phyloP scores from a whole-genome alignment of 2,113 vertebrate species.

The Beaufortia kweichowensis region DNA sequence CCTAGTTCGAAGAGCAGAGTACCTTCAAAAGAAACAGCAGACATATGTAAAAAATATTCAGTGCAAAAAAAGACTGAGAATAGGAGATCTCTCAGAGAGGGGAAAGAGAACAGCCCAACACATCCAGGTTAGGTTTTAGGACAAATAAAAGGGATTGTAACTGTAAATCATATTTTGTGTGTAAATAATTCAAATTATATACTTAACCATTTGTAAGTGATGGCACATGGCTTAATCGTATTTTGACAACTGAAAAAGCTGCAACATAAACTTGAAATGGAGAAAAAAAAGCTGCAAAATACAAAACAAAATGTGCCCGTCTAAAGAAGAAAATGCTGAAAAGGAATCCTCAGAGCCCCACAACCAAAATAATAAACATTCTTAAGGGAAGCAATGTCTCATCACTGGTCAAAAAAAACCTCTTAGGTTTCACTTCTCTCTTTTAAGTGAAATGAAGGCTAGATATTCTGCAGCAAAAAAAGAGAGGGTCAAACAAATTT shows the following conservation, averaged over 20 bases:
- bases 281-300: background rate
- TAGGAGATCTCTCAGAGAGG: constrained; percentile 27
- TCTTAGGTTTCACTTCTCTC: constrained; percentile 18
- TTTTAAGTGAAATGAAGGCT: too few species aligned
- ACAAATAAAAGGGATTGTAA: background rate
- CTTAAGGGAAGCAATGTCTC: background rate
- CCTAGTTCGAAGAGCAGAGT: constrained; percentile 26
- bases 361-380: background rate
- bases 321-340: background rate
- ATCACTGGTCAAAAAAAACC: constrained; percentile 14
- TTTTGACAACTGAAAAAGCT: constrained; percentile 3
- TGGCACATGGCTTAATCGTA: too few species aligned
- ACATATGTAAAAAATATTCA: constrained; percentile 8
- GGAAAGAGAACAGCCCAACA: background rate
- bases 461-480: too few species aligned
- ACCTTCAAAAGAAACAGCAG: constrained; percentile 15
- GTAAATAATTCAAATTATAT: too few species aligned
- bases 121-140: background rate
- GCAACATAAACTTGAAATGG: too few species aligned
- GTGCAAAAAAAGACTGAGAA: constrained; percentile 34
- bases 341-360: background rate
- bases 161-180: background rate
- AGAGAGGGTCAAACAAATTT: background rate
- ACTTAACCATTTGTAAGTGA: too few species aligned
- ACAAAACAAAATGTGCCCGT: constrained; percentile 7